These are phyloP conservation scores for Rostratula benghalensis DNA, from an alignment of 2,113 vertebrate species.

Conservation along the genomic window DNA sequence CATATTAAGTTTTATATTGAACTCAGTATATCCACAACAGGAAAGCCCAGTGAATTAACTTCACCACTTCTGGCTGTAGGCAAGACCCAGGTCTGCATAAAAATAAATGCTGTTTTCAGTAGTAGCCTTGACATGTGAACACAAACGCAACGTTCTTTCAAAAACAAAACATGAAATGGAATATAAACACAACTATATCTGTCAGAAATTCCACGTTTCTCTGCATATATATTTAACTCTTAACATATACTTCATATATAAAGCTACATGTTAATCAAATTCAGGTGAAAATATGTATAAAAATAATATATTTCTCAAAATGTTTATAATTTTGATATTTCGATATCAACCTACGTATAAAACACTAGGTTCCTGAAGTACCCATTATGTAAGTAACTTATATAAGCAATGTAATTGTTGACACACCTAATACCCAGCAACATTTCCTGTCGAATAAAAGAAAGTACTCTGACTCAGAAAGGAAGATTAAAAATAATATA, in stretches of 20 bases:
- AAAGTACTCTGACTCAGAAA: background rate
- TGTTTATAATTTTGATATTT: background rate
- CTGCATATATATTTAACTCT: background rate
- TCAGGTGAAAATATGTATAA: background rate
- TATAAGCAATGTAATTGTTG: background rate
- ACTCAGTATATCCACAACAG: background rate
- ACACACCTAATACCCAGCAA: background rate
- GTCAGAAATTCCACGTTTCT: background rate
- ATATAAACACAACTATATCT: background rate
- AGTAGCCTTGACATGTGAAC: background rate
- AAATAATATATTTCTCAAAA: background rate
- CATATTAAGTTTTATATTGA: background rate
- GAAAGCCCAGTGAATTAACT: background rate
- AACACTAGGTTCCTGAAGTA: background rate
- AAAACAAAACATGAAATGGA: background rate
- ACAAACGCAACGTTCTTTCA: background rate
- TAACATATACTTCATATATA: background rate
- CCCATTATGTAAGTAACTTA: background rate
- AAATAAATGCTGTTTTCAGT: background rate
- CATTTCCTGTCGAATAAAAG: background rate
- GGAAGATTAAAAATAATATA: background rate
- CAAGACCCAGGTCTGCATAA: background rate
- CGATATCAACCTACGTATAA: background rate
- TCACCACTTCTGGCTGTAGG: background rate
- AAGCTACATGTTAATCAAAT: background rate